phyloP scores from a whole-genome alignment of 2,888 invertebrate species.

The Slavum lentiscoides region DNA sequence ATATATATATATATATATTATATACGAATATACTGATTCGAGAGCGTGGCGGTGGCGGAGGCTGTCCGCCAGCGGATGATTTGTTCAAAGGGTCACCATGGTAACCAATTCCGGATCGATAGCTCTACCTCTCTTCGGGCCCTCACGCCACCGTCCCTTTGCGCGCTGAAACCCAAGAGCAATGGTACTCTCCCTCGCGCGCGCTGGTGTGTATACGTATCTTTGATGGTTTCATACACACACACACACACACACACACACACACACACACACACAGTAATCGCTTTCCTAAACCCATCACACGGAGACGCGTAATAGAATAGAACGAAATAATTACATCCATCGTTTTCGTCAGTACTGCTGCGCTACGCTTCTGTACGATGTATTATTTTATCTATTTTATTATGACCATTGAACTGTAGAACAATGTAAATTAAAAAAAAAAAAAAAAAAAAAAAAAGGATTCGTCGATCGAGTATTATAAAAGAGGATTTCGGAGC shows the following conservation, averaged over 20 bases:
- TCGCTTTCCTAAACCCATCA: conserved; percentile 22
- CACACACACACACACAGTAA: background rate
- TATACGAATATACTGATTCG: conserved; percentile 3
- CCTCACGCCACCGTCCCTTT: background rate
- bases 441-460: too few relatives aligned
- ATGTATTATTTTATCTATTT: too few relatives aligned
- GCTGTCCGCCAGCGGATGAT: conserved; percentile 32
- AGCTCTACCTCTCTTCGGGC: conserved; percentile 12
- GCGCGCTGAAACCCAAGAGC: background rate
- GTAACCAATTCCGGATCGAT: conserved; percentile 48
- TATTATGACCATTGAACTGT: too few relatives aligned
- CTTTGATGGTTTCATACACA: background rate
- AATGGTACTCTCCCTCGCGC: background rate
- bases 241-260: background rate
- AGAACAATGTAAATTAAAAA: too few relatives aligned
- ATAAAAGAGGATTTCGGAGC: too few relatives aligned
- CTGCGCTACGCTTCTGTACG: too few relatives aligned
- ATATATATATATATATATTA: too few relatives aligned
- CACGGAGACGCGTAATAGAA: background rate
- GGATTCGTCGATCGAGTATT: too few relatives aligned
- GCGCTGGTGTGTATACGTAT: background rate
- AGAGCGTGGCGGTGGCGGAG: background rate
- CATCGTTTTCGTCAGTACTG: background rate
- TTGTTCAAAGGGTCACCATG: conserved; percentile 47
- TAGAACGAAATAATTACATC: conserved; percentile 13